These are phyloP conservation scores for Cetoscarus ocellatus DNA, from an alignment of 2,797 vertebrate species.

Conservation along the genomic window DNA sequence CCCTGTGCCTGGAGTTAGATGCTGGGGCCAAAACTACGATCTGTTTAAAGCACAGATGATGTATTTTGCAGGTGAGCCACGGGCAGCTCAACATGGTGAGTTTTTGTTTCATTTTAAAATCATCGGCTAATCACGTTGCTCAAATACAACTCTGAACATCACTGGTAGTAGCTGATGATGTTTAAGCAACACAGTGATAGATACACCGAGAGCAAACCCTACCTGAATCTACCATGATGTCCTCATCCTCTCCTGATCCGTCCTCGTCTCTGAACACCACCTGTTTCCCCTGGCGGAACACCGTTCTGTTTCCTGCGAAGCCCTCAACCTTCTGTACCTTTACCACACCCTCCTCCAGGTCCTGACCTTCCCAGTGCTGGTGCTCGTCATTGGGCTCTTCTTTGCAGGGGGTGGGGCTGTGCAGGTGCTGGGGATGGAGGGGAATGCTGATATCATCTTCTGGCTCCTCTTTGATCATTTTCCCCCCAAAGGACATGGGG, in stretches of 20 bases:
- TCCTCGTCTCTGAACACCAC: conserved; percentile 98
- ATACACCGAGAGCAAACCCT: conserved; percentile 40
- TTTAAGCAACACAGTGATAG: no score
- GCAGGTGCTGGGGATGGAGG: conserved; percentile 64
- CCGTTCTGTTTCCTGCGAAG: conserved; percentile 87
- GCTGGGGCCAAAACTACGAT: no score
- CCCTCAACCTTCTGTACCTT: conserved; percentile 80
- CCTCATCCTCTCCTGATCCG: conserved; percentile 93
- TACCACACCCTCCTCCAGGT: conserved; percentile 80
- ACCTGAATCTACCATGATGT: conserved; percentile 99
- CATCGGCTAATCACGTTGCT: no score
- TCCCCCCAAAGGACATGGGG: conserved; percentile 67
- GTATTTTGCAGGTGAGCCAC: no score
- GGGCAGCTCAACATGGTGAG: no score
- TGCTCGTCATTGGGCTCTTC: conserved; percentile 78
- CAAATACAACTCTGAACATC: no score
- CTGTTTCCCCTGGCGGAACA: conserved; percentile 97
- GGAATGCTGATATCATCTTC: conserved; percentile 85
- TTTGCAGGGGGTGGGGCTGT: conserved; percentile 76
- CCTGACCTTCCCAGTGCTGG: conserved; percentile 74
- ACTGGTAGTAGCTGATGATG: no score
- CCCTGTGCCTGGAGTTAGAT: no score
- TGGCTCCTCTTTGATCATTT: conserved; percentile 88
- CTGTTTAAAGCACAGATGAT: no score
- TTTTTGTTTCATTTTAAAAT: no score